Evolutionary conservation across 53 echinoderm and acorn worm species (phyloP).

Genomic region (Holothuria scabra): DNA sequence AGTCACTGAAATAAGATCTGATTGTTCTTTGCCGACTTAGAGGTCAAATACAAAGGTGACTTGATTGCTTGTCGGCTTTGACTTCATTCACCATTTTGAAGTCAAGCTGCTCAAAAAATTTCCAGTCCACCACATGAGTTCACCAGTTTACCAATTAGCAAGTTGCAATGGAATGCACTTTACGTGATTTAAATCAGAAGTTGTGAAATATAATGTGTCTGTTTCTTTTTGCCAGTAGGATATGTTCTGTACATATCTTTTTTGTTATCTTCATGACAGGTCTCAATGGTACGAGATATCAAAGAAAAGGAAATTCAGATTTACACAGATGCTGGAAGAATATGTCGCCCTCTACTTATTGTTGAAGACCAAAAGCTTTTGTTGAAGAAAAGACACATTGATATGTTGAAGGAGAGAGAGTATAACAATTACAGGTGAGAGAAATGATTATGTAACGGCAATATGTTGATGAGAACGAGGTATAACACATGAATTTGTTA

Average conservation of each 20-base stretch:
- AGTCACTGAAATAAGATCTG: too few species aligned
- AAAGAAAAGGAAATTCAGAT: constrained; percentile 92
- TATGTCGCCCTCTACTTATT: constrained; percentile 92
- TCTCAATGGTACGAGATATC: constrained; percentile 96
- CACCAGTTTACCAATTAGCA: too few species aligned
- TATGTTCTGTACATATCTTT: neutral
- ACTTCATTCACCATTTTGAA: too few species aligned
- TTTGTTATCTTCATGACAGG: constrained; percentile 36
- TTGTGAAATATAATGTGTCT: neutral
- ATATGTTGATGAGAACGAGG: too few species aligned
- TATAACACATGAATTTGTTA: neutral
- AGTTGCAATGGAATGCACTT: too few species aligned
- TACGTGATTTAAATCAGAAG: neutral
- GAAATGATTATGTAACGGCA: neutral
- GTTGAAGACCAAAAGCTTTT: constrained; percentile 91
- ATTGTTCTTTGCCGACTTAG: too few species aligned
- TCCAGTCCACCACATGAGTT: too few species aligned
- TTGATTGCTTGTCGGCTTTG: too few species aligned
- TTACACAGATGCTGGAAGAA: constrained; percentile 94
- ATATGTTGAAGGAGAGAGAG: constrained; percentile 91
- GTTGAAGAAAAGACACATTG: constrained; percentile 90
- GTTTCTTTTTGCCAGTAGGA: too few species aligned
- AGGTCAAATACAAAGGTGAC: too few species aligned
- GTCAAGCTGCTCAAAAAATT: too few species aligned
- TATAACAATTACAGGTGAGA: constrained; percentile 93